A percentile compares a stretch with the other conserved stretches of the same genome.
Conservation (phyloP, 2,888 invertebrate species). For the Stenodera caucasica region DNA sequence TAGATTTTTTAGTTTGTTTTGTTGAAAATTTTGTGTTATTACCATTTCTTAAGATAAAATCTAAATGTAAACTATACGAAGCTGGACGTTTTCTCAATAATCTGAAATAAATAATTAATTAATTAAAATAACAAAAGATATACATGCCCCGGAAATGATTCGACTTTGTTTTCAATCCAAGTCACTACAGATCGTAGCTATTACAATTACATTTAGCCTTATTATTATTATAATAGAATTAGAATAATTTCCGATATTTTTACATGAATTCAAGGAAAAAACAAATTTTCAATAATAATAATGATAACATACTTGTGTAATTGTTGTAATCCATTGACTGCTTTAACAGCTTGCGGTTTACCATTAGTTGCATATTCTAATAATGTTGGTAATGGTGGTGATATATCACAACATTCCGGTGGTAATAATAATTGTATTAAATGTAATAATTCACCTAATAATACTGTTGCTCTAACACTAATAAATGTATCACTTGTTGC, state of each 20-base stretch:
- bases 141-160: too few species aligned
- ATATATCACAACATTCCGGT: conserved; percentile 79
- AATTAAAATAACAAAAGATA: conserved; percentile 8
- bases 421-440: conserved; percentile 85
- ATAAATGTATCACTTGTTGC: conserved; percentile 86
- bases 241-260: too few species aligned
- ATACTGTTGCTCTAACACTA: conserved; percentile 87
- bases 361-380: conserved; percentile 77
- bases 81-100: conserved; percentile 80
- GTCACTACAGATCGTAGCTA: too few species aligned
- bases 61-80: conserved; percentile 80
- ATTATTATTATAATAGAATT: too few species aligned
- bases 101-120: conserved; percentile 35
- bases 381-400: conserved; percentile 81
- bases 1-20: conserved; percentile 41
- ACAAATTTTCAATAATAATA: conserved; percentile 7
- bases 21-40: conserved; percentile 46
- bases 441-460: conserved; percentile 86
- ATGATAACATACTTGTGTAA: conserved; percentile 65
- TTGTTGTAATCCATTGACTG: conserved; percentile 77
- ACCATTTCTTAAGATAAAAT: conserved; percentile 68
- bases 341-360: conserved; percentile 79
- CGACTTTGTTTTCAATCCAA: too few species aligned
- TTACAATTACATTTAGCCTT: too few species aligned
- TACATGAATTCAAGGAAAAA: too few species aligned